These are phyloP conservation scores for Colletes latitarsis DNA, from an alignment of 1,140 invertebrate genomes.

Conservation along the genomic window DNA sequence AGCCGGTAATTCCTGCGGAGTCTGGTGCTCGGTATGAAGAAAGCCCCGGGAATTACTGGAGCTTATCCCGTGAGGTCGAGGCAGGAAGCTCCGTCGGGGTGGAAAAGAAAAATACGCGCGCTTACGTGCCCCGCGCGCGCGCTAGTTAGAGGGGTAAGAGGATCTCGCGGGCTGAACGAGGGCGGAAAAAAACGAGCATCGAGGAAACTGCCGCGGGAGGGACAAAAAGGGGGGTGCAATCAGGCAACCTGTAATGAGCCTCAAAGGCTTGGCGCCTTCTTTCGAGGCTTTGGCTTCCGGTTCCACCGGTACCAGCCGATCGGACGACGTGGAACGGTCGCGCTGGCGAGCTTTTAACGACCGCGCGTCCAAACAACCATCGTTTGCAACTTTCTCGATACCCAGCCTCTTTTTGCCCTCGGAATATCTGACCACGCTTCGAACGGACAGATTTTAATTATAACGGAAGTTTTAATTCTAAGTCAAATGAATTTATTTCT, in stretches of 20 bases:
- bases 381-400: no score
- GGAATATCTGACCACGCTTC: no score
- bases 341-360: no score
- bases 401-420: no score
- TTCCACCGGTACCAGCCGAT: no score
- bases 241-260: neutral
- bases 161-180: conserved; percentile 1
- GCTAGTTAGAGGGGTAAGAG: neutral
- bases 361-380: no score
- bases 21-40: neutral
- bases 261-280: conserved; percentile 19
- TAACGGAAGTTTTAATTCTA: no score
- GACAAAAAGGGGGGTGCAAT: neutral
- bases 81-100: neutral
- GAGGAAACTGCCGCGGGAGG: neutral
- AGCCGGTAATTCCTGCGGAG: conserved; percentile 22
- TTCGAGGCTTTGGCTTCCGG: neutral
- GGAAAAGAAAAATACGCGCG: conserved; percentile 21
- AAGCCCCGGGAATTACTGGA: conserved; percentile 19
- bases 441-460: no score
- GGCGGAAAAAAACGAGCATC: neutral
- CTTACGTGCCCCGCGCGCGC: neutral
- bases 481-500: no score
- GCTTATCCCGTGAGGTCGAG: conserved; percentile 14
- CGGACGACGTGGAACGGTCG: no score